These are phyloP conservation scores for Catocala fraxini DNA, from an alignment of 2,888 invertebrate species.

Conservation along the genomic window DNA sequence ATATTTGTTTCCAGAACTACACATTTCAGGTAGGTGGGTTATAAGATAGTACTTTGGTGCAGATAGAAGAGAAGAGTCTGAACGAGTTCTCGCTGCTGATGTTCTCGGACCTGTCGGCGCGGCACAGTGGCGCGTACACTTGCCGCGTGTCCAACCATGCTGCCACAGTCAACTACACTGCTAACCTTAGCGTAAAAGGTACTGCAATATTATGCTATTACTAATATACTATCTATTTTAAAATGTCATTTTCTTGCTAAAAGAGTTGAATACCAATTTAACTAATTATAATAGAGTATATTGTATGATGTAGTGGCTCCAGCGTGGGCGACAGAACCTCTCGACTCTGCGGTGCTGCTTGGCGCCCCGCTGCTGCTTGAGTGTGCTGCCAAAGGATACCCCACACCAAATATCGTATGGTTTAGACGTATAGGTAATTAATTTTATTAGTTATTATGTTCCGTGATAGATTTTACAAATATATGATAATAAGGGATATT, in stretches of 20 bases:
- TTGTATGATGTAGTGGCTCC: slow-evolving; percentile 88
- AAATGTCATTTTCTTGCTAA: no score
- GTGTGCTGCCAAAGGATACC: slow-evolving; percentile 92
- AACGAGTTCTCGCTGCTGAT: slow-evolving; percentile 91
- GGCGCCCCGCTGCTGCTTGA: slow-evolving; percentile 90
- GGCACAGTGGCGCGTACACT: slow-evolving; percentile 90
- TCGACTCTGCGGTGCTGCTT: slow-evolving; percentile 90
- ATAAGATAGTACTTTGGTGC: slow-evolving; percentile 42
- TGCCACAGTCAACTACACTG: slow-evolving; percentile 90
- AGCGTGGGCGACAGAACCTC: slow-evolving; percentile 90
- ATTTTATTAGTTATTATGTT: not conserved
- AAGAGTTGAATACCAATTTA: no score
- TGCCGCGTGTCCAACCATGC: slow-evolving; percentile 91
- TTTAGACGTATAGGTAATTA: slow-evolving; percentile 82
- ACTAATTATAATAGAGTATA: no score
- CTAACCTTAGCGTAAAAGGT: slow-evolving; percentile 90
- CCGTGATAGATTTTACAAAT: no score
- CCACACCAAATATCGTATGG: slow-evolving; percentile 90
- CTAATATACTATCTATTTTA: no score
- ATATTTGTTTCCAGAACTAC: not conserved
- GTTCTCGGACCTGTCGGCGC: slow-evolving; percentile 89
- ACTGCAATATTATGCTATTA: no score
- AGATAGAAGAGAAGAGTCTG: slow-evolving; percentile 90
- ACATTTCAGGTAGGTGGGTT: not conserved
- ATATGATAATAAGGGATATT: no score